Evolutionary conservation across 2,797 vertebrate genomes (phyloP), one percentile per base, ranked within the genome.

Genomic region (Labroides dimidiatus): DNA sequence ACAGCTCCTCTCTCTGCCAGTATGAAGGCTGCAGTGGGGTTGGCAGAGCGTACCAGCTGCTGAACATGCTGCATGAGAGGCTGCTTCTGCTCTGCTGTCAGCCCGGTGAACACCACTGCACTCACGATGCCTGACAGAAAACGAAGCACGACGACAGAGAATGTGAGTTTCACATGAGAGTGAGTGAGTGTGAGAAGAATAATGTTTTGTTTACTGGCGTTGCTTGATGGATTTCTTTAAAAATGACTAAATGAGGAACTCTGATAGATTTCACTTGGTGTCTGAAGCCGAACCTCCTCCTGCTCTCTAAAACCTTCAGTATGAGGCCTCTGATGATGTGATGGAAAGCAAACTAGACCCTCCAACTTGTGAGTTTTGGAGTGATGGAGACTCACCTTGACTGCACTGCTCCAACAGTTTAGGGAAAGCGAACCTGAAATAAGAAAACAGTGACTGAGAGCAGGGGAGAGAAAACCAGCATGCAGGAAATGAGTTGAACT

Each of bases 371-470:
- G 30, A 33, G 30, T 33, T 33, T 6, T 6, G 30, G 30, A 33
- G 5, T 33, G 30, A 33, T 33, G 30, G 30, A 33, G 58, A 72
- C 89, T 57, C 88, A 99, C 98, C 98, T 94, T 98, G 97, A 19
- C 96, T 96, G 84, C 96, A 99, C 81, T 99, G 98, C 88, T 99
- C 98, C 93, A 99, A 85, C 78, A 97, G 95, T 82, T 99, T 99
- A 15, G 98, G 98, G 52, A 99, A 99, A 44, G 95, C 92, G 80
- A 97, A 95, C 85, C 98, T 99, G 13, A 78, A 41, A 78, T 27
- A 53, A 53, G 19, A 78, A 20, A 36, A 1, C 30, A 48, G 1
- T 23, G 36, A 8, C 16, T 44, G 0, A 59, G 16, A 2, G 15
- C 2, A 45, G 33, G 7, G 20, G 41, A 30, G 20, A 39, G 16